A percentile compares a stretch with the other conserved stretches of the same genome.
Evolutionary conservation across 2,113 vertebrate species (phyloP).

Genomic region (cattle (Bos taurus)): DNA sequence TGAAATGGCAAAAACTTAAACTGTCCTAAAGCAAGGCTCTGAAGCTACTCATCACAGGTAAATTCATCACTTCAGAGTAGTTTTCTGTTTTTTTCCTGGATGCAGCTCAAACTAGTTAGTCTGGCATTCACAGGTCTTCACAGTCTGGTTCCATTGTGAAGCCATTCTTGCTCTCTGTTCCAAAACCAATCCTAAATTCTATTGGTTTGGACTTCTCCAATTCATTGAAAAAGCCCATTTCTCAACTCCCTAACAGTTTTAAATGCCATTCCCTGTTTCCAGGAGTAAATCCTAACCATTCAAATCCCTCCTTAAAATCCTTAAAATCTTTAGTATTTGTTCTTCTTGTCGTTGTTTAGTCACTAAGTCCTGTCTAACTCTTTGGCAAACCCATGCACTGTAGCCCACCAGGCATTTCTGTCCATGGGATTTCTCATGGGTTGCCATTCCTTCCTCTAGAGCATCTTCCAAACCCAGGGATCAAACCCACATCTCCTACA

Average conservation of each 20-base stretch:
- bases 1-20: background rate
- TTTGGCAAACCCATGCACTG: background rate
- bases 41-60: background rate
- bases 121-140: background rate
- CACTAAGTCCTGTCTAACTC: background rate
- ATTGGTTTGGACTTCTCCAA: background rate
- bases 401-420: background rate
- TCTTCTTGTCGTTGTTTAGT: accelerated
- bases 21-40: background rate
- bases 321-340: background rate
- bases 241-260: background rate
- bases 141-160: background rate
- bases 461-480: background rate
- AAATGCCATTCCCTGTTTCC: background rate
- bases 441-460: background rate
- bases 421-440: background rate
- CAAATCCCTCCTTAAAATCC: background rate
- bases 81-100: background rate
- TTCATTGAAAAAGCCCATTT: background rate
- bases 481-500: background rate
- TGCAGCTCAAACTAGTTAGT: background rate
- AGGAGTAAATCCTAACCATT: background rate
- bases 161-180: background rate
- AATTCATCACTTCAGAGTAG: background rate
- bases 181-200: background rate